Percentiles rank a stretch among this genome's conserved stretches.
These are phyloP conservation scores for Bovichtus variegatus DNA, from an alignment of 2,797 vertebrate genomes.

Conservation along the genomic window DNA sequence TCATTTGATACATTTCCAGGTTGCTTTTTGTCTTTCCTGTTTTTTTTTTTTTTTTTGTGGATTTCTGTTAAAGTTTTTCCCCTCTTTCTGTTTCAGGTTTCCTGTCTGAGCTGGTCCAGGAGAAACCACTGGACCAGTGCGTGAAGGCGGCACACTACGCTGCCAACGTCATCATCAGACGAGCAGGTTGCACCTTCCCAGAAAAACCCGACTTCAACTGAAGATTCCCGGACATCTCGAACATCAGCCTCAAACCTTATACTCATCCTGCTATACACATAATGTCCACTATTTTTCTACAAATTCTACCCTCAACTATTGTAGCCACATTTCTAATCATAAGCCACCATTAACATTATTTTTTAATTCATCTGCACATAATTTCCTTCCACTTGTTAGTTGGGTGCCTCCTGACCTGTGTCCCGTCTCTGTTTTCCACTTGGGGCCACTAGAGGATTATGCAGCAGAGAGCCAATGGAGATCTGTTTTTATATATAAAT, in stretches of 20 bases:
- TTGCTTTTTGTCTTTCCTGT: not conserved
- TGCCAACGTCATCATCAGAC: conserved; percentile 93
- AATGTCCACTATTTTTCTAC: conserved; percentile 4
- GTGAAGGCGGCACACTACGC: conserved; percentile 95
- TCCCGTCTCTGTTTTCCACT: conserved; percentile 40
- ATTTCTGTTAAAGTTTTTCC: conserved; percentile 3
- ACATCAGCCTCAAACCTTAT: conserved; percentile 29
- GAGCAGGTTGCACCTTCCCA: conserved; percentile 95
- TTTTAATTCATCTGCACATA: not conserved
- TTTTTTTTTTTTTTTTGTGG: conserved; percentile 7
- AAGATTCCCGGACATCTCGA: conserved; percentile 53
- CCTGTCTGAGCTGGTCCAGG: conserved; percentile 93
- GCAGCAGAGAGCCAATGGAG: conserved; percentile 12
- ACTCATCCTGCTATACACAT: not conserved
- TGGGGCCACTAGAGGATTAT: conserved; percentile 41
- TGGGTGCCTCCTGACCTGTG: not conserved
- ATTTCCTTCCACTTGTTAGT: not conserved
- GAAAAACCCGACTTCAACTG: conserved; percentile 96
- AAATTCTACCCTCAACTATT: conserved; percentile 25
- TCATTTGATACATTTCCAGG: not conserved
- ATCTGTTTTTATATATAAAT: conserved; percentile 11
- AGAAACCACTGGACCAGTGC: conserved; percentile 90
- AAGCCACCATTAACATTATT: conserved; percentile 3
- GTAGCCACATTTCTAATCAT: not conserved
- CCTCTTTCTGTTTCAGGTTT: conserved; percentile 87